A percentile compares a stretch with the other conserved stretches of the same genome.
phyloP scores from a whole-genome alignment of 2,113 vertebrate species.

The Ia io region DNA sequence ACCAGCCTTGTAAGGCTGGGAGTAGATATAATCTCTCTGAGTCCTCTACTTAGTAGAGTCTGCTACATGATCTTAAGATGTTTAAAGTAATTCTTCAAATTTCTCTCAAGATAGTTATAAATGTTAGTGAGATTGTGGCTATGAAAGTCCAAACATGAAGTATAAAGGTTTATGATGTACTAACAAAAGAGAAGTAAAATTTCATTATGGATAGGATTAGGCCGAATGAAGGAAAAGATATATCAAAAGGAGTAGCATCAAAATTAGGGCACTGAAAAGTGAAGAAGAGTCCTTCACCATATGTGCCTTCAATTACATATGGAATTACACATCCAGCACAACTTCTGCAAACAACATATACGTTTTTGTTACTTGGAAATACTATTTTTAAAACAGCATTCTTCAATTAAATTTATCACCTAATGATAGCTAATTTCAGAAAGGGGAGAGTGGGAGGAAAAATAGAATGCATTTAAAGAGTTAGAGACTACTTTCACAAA shows the following conservation, averaged over 20 bases:
- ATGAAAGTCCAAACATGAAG: background rate
- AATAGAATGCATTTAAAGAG: background rate
- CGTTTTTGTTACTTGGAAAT: background rate
- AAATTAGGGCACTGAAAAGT: background rate
- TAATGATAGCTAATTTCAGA: background rate
- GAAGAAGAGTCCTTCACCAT: background rate
- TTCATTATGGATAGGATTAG: background rate
- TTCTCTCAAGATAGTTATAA: background rate
- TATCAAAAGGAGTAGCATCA: background rate
- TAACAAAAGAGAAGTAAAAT: background rate
- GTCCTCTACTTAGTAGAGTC: background rate
- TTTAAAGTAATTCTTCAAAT: background rate
- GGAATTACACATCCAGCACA: background rate
- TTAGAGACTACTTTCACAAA: background rate
- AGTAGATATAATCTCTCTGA: background rate
- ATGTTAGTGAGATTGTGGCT: background rate
- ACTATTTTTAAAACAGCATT: background rate
- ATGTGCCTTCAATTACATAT: background rate
- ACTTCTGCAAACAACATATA: background rate
- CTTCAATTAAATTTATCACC: background rate
- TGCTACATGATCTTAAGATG: background rate
- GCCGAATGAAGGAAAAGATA: background rate
- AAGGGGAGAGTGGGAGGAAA: background rate
- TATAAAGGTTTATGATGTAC: background rate
- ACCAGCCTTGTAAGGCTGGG: background rate